A percentile compares a stretch with the other conserved stretches of the same genome.
These are phyloP conservation scores for Monodelphis domestica DNA, from an alignment of 2,797 vertebrate species.

Conservation along the genomic window DNA sequence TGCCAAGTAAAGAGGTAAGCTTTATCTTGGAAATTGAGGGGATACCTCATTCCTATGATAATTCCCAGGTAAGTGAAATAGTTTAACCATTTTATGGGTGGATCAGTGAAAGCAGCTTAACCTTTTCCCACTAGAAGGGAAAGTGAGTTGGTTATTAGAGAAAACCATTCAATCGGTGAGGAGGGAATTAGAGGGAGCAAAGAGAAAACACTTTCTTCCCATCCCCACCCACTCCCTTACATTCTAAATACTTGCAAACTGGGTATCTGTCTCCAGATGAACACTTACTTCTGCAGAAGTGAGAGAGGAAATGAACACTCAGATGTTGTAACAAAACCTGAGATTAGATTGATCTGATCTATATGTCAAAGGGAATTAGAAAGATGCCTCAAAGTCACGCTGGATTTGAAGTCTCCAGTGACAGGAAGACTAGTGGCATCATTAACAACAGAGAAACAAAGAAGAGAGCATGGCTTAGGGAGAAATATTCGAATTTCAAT, in stretches of 20 bases:
- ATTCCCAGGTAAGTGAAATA: not conserved
- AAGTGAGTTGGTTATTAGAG: not conserved
- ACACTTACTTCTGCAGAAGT: conserved; percentile 11
- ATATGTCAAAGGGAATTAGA: conserved; percentile 44
- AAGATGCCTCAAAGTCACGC: conserved; percentile 19
- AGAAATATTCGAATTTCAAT: conserved; percentile 29
- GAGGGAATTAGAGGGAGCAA: not conserved
- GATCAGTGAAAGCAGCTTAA: conserved; percentile 16
- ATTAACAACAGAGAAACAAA: conserved; percentile 40
- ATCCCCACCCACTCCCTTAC: not conserved
- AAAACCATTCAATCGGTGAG: conserved; percentile 19
- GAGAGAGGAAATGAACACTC: conserved; percentile 16
- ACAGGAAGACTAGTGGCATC: not conserved
- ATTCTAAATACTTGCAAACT: not conserved
- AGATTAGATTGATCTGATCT: conserved; percentile 3
- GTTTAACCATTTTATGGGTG: not conserved
- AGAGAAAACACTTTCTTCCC: not conserved
- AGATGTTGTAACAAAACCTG: not conserved
- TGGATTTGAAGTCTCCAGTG: conserved; percentile 42
- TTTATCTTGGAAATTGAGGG: not conserved
- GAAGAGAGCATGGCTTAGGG: not conserved
- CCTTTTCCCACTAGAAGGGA: conserved; percentile 10
- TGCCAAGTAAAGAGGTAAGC: not conserved
- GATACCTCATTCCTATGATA: not conserved
- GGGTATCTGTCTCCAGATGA: conserved; percentile 4